A percentile compares a stretch with the other conserved stretches of the same genome.
Conservation (phyloP, 2,888 invertebrate genomes). For the Callosobruchus maculatus region DNA sequence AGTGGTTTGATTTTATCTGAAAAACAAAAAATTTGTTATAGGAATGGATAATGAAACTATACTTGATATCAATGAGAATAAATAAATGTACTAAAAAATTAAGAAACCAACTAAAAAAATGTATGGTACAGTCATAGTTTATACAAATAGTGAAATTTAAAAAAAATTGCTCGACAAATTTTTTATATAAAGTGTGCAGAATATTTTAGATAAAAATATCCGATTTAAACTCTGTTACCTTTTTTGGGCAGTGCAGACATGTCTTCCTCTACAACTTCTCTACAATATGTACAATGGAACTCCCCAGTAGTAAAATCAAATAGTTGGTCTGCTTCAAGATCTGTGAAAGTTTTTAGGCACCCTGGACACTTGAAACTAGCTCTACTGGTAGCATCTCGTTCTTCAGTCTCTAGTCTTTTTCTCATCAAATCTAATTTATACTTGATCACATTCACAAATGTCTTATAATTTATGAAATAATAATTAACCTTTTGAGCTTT, state of each 20-base stretch:
- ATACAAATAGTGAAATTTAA: too few species aligned
- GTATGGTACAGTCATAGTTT: too few species aligned
- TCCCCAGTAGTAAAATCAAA: constrained; percentile 82
- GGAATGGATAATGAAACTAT: too few species aligned
- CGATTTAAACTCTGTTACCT: too few species aligned
- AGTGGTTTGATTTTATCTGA: too few species aligned
- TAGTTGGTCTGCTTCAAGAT: constrained; percentile 89
- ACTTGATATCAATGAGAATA: too few species aligned
- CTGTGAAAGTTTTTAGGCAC: constrained; percentile 92
- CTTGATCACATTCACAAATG: constrained; percentile 95
- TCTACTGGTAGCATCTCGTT: constrained; percentile 89
- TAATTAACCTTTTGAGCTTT: constrained; percentile 95
- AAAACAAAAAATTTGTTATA: too few species aligned
- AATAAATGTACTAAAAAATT: too few species aligned
- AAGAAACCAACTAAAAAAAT: too few species aligned
- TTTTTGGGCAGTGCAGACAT: constrained; percentile 89
- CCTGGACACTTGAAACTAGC: constrained; percentile 92
- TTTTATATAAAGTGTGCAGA: too few species aligned
- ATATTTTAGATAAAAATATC: background rate
- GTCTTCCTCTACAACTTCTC: constrained; percentile 89
- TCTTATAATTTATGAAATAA: constrained; percentile 96
- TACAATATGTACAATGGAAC: constrained; percentile 88
- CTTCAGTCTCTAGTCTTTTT: constrained; percentile 92
- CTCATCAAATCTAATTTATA: constrained; percentile 96
- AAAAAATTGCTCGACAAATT: too few species aligned